These are phyloP conservation scores for Ormyrus thymus DNA, from an alignment of 2,888 invertebrate genomes.

Conservation along the genomic window DNA sequence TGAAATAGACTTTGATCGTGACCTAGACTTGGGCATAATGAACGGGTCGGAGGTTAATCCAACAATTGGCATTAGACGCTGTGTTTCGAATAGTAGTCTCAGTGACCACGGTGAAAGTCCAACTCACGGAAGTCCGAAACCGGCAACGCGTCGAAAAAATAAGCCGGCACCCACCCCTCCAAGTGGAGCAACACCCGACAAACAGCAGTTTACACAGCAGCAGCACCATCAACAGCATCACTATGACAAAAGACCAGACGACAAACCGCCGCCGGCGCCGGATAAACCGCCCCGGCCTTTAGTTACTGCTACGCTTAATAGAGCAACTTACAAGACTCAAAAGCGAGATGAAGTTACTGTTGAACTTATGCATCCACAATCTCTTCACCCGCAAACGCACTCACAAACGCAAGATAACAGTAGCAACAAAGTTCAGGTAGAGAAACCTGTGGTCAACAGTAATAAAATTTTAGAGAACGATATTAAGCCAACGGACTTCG, in stretches of 20 bases:
- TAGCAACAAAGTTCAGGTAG: conserved; percentile 14
- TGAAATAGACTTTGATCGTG: conserved; percentile 83
- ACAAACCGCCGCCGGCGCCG: conserved; percentile 75
- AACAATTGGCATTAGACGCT: conserved; percentile 73
- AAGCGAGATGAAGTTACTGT: conserved; percentile 75
- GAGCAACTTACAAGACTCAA: conserved; percentile 78
- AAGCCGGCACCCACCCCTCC: conserved; percentile 86
- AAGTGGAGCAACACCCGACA: conserved; percentile 74
- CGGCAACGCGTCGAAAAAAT: conserved; percentile 83
- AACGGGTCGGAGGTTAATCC: conserved; percentile 67
- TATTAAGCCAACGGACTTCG: conserved; percentile 51
- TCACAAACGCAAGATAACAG: conserved; percentile 48
- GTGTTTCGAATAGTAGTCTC: conserved; percentile 82
- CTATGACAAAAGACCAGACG: conserved; percentile 66
- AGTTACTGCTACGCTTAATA: conserved; percentile 79
- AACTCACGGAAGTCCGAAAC: conserved; percentile 84
- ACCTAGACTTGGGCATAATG: conserved; percentile 67
- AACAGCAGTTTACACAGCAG: conserved; percentile 60
- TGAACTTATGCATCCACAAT: conserved; percentile 60
- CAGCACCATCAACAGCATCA: conserved; percentile 56
- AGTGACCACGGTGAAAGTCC: conserved; percentile 83
- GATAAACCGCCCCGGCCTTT: conserved; percentile 82
- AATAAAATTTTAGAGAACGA: conserved; percentile 50
- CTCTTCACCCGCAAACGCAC: conserved; percentile 24
- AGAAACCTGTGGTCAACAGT: background rate